A percentile compares a stretch with the other conserved stretches of the same genome.
Evolutionary conservation across 2,113 vertebrate species (phyloP).

Genomic region (Mirounga angustirostris): DNA sequence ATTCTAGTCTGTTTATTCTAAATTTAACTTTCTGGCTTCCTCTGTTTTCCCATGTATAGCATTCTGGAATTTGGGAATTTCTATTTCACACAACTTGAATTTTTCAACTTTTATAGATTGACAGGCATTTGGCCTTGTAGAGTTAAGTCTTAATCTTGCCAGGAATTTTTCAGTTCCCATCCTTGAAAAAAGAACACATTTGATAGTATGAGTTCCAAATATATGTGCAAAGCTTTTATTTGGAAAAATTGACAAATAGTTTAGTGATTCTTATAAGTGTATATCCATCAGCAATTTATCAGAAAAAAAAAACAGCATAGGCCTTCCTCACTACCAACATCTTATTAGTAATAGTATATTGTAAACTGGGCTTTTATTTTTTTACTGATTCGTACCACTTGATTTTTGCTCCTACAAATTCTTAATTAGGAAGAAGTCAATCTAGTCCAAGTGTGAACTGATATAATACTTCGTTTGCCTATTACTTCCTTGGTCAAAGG

Average conservation of each 20-base stretch:
- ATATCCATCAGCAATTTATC: background rate
- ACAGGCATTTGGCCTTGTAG: background rate
- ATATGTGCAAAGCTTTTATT: conserved; percentile 55
- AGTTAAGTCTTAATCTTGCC: conserved; percentile 54
- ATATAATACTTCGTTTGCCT: conserved; percentile 11
- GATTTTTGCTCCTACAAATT: conserved; percentile 48
- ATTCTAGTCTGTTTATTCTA: conserved; percentile 63
- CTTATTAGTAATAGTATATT: conserved; percentile 27
- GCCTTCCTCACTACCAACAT: background rate
- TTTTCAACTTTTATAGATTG: conserved; percentile 55
- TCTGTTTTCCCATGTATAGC: conserved; percentile 60
- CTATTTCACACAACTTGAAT: conserved; percentile 26
- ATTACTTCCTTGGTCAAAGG: conserved; percentile 14
- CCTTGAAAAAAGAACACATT: conserved; percentile 10
- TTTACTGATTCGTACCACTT: conserved; percentile 45
- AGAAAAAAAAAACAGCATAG: background rate
- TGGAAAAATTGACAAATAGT: background rate
- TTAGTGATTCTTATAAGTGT: conserved; percentile 45
- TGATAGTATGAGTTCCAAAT: conserved; percentile 48
- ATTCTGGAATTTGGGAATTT: conserved; percentile 60
- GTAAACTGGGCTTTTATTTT: conserved; percentile 15
- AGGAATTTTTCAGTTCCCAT: conserved; percentile 41
- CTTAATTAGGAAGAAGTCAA: conserved; percentile 52
- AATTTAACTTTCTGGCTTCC: conserved; percentile 68
- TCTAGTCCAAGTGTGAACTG: conserved; percentile 27